Base-by-base conservation (phyloP, 1,140 invertebrate species). In the Pomphorhynchus laevis region DNA sequence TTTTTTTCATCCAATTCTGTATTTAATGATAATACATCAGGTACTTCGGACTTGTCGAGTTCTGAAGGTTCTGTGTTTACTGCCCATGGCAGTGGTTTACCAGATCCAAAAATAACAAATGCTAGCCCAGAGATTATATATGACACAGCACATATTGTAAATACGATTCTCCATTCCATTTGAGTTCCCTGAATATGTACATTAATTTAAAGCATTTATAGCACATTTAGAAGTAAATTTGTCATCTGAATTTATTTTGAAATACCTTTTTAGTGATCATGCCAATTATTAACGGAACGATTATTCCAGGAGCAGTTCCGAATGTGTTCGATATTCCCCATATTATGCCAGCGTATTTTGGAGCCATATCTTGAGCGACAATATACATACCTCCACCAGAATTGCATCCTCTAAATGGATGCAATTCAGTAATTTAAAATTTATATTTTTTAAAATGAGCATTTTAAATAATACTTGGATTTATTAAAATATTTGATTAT, bases 291-390 rank as follows among this genome's bases (percentile, higher is more conserved):
- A 67, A 59, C 0, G 72, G 72, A 51, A 69, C 71, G 2, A 75
- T 52, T 44, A 76, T 72, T 16, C 72, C 72, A 18, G 73, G 71
- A 44, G 76, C 51, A 1, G 72, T 75, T 0, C 69, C 72, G 42
- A 74, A 57, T 1, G 71, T 74, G 51, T 75, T 75, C 1, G 69
- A 69, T 23, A 76, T 62, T 1, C 72, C 73, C 69, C 74, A 72
- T n/a, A 74, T 50, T 2, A 44, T 35, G 71, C 64, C 70, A 14
- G 70, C 70, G 53, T 48, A 46, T 45, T 73, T 72, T 4, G 73
- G 73, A 2, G 74, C 74, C 48, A 80, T 76, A 49, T 79, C 74
- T 25, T 77, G 57, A 20, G 71, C 72, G 51, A 79, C 79, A 40
- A 74, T 69, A 16, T 77, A 62, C 53, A 74, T 77, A 3, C 74